phyloP scores from a whole-genome alignment of 2,113 vertebrate species.

The Xiphophorus maculatus region DNA sequence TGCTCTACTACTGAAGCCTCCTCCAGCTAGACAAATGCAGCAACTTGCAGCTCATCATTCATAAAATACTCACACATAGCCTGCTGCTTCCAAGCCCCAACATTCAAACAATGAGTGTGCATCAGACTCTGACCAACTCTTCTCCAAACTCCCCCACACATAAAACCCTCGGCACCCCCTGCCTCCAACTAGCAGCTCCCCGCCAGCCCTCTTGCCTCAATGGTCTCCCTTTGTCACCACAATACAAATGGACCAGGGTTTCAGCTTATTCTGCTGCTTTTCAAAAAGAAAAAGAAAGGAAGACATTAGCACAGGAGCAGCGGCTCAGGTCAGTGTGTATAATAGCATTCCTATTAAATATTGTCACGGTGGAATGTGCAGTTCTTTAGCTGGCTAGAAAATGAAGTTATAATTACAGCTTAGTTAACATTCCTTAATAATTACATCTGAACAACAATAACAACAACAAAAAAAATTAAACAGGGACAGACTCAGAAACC shows the following conservation, averaged over 20 bases:
- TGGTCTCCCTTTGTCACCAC: slow-evolving; percentile 76
- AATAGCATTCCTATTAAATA: slow-evolving; percentile 64
- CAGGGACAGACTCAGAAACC: not conserved
- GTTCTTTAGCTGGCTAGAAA: slow-evolving; percentile 30
- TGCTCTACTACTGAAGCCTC: slow-evolving; percentile 62
- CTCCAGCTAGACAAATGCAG: slow-evolving; percentile 78
- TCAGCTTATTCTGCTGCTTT: slow-evolving; percentile 83
- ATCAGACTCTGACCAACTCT: slow-evolving; percentile 58
- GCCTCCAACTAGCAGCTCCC: slow-evolving; percentile 57
- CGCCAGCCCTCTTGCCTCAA: slow-evolving; percentile 64
- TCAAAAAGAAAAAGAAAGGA: slow-evolving; percentile 78
- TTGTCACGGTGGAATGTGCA: slow-evolving; percentile 47
- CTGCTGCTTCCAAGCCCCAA: slow-evolving; percentile 30
- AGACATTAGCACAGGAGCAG: slow-evolving; percentile 79
- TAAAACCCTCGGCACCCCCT: slow-evolving; percentile 65
- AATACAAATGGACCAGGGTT: slow-evolving; percentile 81
- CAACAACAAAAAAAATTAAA: not conserved
- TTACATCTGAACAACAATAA: not conserved
- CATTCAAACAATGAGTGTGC: slow-evolving; percentile 63
- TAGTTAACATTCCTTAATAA: not conserved
- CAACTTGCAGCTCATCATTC: slow-evolving; percentile 75
- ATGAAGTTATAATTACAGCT: not conserved
- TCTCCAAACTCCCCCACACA: slow-evolving; percentile 36
- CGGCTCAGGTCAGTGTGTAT: slow-evolving; percentile 63
- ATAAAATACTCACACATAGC: slow-evolving; percentile 60